phyloP scores from a whole-genome alignment of 2,113 vertebrate species.

The Actenoides lindsayi region DNA sequence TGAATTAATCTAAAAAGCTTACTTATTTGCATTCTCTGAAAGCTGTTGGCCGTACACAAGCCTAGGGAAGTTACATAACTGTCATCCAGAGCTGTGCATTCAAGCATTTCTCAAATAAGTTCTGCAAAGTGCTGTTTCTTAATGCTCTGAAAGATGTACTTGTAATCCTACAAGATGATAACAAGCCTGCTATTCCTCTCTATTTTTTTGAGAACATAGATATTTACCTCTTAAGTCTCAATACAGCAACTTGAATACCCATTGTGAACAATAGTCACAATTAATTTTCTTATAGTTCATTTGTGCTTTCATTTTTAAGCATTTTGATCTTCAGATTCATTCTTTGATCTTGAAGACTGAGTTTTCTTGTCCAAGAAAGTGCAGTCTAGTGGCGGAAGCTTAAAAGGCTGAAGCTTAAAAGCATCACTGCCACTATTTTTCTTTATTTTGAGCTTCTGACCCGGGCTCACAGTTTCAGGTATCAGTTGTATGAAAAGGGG shows the following conservation, averaged over 20 bases:
- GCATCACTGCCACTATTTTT: background rate
- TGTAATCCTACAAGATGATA: background rate
- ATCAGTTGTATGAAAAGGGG: background rate
- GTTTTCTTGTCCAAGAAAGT: background rate
- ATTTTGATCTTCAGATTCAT: background rate
- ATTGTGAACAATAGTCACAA: background rate
- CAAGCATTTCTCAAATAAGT: background rate
- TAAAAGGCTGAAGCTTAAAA: background rate
- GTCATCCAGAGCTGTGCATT: background rate
- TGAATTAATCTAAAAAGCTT: slow-evolving; percentile 3
- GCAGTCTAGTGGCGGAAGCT: background rate
- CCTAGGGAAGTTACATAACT: background rate
- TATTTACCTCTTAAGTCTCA: background rate
- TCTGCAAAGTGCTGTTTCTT: background rate
- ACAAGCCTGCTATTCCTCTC: background rate
- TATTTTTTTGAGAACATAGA: background rate
- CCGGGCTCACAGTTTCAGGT: background rate
- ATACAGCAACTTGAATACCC: background rate
- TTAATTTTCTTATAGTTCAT: background rate
- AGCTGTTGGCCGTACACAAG: background rate
- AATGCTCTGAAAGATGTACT: background rate
- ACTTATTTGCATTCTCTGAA: slow-evolving; percentile 32
- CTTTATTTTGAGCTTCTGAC: background rate
- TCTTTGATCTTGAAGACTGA: background rate
- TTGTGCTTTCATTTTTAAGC: background rate